A percentile compares a stretch with the other conserved stretches of the same genome.
phyloP scores from a whole-genome alignment of 2,888 invertebrate species.

The Megamerina dolium region DNA sequence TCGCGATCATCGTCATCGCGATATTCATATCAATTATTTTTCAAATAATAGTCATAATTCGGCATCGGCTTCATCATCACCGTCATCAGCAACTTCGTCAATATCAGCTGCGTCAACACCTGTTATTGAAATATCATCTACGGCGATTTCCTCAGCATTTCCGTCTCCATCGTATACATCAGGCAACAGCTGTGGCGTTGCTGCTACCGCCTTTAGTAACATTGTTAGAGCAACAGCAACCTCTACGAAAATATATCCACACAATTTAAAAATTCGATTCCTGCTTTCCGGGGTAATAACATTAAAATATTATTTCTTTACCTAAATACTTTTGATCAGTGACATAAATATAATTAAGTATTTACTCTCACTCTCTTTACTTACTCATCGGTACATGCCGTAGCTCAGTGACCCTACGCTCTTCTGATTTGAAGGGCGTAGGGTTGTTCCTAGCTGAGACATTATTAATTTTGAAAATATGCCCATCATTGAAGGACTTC shows the following conservation, averaged over 20 bases:
- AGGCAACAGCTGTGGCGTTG: constrained; percentile 9
- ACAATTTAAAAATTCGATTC: constrained; percentile 50
- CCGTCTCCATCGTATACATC: constrained; percentile 29
- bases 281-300: constrained; percentile 45
- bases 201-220: constrained; percentile 18
- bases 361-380: no score
- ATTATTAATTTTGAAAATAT: no score
- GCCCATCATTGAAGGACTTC: no score
- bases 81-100: constrained; percentile 30
- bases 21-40: constrained; percentile 1
- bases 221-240: constrained; percentile 30
- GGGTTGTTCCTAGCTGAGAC: no score
- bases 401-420: no score
- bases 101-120: constrained; percentile 29
- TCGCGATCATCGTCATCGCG: constrained; percentile 9
- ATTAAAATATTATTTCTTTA: no score
- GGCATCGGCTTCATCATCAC: constrained; percentile 40
- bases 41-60: constrained; percentile 34
- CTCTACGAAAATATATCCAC: constrained; percentile 44
- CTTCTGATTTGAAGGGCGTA: no score
- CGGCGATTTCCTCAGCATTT: constrained; percentile 32
- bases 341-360: no score
- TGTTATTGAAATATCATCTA: constrained; percentile 35
- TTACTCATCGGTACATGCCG: no score
- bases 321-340: no score